Evolutionary conservation across 2,113 vertebrate species (phyloP).

Genomic region (Mormyrus iriodes): DNA sequence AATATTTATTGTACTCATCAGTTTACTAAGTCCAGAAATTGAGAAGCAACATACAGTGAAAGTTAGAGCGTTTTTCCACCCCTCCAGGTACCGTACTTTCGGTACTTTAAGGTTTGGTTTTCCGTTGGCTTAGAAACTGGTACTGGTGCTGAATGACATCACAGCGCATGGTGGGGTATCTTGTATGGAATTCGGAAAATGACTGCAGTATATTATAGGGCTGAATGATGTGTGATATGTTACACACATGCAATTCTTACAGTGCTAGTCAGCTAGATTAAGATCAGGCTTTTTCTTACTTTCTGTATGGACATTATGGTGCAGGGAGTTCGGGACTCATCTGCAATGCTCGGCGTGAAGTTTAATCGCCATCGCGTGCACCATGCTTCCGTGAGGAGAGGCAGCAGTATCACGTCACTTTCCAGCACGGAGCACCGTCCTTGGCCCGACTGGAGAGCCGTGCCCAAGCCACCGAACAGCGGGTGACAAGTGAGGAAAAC

Average conservation of each 20-base stretch:
- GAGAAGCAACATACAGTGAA: background rate
- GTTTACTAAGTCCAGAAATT: background rate
- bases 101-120: background rate
- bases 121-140: background rate
- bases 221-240: background rate
- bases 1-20: background rate
- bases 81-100: background rate
- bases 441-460: background rate
- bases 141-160: background rate
- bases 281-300: background rate
- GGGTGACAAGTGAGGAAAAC: background rate
- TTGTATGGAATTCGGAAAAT: background rate
- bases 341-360: no score
- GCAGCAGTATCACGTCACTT: background rate
- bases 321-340: background rate
- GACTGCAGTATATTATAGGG: background rate
- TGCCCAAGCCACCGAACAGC: background rate
- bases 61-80: background rate
- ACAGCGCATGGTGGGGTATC: background rate
- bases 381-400: background rate
- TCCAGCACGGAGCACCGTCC: background rate
- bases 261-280: background rate
- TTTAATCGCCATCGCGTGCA: background rate
- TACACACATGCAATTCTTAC: background rate
- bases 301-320: background rate